Evolutionary conservation across 1,140 invertebrate species (phyloP).

Genomic region (Apolygus lucorum): DNA sequence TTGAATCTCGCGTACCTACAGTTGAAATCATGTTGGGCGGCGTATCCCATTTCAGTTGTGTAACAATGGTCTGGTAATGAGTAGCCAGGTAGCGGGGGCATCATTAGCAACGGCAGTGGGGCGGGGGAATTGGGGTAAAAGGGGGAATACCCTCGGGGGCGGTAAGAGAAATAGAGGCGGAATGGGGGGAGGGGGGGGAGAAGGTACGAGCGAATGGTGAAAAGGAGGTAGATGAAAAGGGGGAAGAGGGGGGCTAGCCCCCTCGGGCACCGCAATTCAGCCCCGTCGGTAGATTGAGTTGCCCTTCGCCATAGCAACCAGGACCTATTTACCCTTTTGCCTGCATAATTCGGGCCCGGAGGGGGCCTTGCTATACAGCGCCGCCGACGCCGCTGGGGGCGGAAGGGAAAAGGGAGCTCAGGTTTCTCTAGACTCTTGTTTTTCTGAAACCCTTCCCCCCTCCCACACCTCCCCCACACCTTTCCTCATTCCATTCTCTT

Average conservation of each 20-base stretch:
- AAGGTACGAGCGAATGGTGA: constrained; percentile 1
- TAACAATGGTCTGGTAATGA: constrained; percentile 14
- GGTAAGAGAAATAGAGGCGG: background rate
- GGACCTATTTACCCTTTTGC: constrained; percentile 21
- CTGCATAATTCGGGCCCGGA: constrained; percentile 18
- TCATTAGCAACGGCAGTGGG: background rate
- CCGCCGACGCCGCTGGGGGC: background rate
- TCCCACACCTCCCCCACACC: background rate
- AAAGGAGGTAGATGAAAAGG: constrained; percentile 10
- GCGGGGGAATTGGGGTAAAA: too few relatives aligned
- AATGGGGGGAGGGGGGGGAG: background rate
- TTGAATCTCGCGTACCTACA: too few relatives aligned
- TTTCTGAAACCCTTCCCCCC: background rate
- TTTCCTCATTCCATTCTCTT: background rate
- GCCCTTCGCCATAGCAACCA: constrained; percentile 22
- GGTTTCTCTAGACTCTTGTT: background rate
- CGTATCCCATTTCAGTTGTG: background rate
- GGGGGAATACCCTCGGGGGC: background rate
- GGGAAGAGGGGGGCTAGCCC: background rate
- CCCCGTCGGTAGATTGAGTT: constrained; percentile 16
- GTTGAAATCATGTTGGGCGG: too few relatives aligned
- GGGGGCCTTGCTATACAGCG: constrained; percentile 1
- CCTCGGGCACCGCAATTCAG: constrained; percentile 10
- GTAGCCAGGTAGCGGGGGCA: constrained; percentile 3
- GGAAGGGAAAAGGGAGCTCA: background rate